A percentile compares a stretch with the other conserved stretches of the same genome.
Conservation (phyloP, 2,797 vertebrate genomes). For the Saxicola maurus region DNA sequence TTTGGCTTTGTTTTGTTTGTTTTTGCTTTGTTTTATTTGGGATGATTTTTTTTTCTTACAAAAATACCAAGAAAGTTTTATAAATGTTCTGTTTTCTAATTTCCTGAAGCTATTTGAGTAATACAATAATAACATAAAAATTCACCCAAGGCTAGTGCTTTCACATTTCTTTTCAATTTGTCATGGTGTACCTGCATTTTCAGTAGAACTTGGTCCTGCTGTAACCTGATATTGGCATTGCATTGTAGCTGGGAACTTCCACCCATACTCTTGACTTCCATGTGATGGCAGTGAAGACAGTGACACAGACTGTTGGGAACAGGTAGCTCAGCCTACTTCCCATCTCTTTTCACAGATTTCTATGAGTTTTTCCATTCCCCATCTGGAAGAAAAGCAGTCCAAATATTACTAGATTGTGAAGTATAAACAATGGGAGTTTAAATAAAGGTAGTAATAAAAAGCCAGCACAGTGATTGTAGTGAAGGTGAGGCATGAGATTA, state of each 20-base stretch:
- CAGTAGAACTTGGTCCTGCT: slow-evolving; percentile 47
- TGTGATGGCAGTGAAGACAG: neutral
- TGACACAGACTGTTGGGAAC: neutral
- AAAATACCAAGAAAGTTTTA: neutral
- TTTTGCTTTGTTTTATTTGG: slow-evolving; percentile 41
- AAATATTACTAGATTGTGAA: neutral
- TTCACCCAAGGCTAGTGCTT: slow-evolving; percentile 35
- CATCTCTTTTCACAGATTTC: neutral
- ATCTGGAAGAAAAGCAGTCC: neutral
- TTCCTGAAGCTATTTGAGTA: slow-evolving; percentile 42
- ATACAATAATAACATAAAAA: slow-evolving; percentile 31
- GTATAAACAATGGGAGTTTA: neutral
- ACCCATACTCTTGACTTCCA: neutral
- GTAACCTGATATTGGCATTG: slow-evolving; percentile 45
- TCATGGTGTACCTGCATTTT: slow-evolving; percentile 44
- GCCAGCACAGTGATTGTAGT: neutral
- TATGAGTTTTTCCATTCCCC: neutral
- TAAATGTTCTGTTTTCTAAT: slow-evolving; percentile 46
- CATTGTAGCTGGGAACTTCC: slow-evolving; percentile 71
- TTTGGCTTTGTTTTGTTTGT: slow-evolving; percentile 27
- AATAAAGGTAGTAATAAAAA: neutral
- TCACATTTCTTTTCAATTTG: slow-evolving; percentile 26
- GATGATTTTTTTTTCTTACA: neutral
- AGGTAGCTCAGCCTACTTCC: neutral
- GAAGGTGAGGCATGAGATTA: neutral